A percentile compares a stretch with the other conserved stretches of the same genome.
Conservation (phyloP, 37 sponge, comb jelly and placozoan species). For the Sycon ciliatum region DNA sequence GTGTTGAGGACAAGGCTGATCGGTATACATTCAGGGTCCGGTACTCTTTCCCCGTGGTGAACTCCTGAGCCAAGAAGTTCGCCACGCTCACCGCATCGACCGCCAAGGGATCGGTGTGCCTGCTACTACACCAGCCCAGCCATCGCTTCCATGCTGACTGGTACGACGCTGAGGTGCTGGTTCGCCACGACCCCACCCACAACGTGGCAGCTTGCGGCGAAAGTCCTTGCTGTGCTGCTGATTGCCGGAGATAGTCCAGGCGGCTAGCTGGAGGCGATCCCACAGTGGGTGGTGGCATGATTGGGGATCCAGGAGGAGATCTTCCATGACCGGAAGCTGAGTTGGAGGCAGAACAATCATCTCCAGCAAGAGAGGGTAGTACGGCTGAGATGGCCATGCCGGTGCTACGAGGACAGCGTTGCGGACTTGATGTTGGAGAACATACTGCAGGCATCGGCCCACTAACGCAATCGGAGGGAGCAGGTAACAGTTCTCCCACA, state of each 20-base stretch:
- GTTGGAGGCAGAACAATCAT: background rate
- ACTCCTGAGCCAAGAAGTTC: slow-evolving; percentile 10
- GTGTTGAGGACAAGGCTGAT: too few relatives aligned
- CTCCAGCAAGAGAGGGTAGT: slow-evolving; percentile 21
- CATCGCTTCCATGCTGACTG: background rate
- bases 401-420: background rate
- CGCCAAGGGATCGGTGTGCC: slow-evolving; percentile 5
- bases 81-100: background rate
- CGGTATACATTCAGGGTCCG: background rate
- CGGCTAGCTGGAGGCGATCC: slow-evolving; percentile 14
- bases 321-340: background rate
- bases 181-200: slow-evolving; percentile 15
- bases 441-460: slow-evolving; percentile 19
- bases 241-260: slow-evolving; percentile 12
- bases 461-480: slow-evolving; percentile 20
- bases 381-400: slow-evolving; percentile 11
- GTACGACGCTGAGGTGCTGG: slow-evolving; percentile 1
- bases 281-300: slow-evolving; percentile 9
- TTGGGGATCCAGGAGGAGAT: background rate
- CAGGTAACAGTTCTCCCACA: slow-evolving; percentile 5
- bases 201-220: slow-evolving; percentile 11
- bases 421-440: slow-evolving; percentile 5
- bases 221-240: background rate
- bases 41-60: background rate
- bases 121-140: slow-evolving; percentile 15